Conservation (phyloP, 2,797 vertebrate species). For the Phrynocephalus forsythii region DNA sequence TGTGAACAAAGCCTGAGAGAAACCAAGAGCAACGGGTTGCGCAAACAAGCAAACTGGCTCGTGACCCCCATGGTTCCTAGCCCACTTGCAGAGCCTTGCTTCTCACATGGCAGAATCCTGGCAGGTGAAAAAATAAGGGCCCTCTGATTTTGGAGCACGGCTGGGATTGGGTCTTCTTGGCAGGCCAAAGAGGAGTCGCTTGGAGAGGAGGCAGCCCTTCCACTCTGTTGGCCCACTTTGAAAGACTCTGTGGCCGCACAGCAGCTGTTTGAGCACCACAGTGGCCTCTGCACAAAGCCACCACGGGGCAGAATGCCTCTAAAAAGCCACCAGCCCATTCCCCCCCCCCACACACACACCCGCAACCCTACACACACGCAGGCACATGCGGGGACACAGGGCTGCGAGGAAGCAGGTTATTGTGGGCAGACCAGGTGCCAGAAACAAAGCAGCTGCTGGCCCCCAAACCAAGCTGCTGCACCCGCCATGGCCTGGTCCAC, state of each 20-base stretch:
- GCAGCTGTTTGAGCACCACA: slow-evolving; percentile 32
- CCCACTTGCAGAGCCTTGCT: neutral
- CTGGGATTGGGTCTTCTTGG: neutral
- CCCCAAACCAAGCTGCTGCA: neutral
- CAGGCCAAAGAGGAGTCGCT: neutral
- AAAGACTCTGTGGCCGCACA: neutral
- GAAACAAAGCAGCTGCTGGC: neutral
- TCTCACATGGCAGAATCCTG: neutral
- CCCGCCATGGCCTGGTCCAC: neutral
- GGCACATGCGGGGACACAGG: neutral
- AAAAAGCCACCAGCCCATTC: neutral
- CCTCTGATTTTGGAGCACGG: neutral
- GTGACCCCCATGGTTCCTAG: neutral
- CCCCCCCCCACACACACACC: too few relatives aligned
- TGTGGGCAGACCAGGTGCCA: slow-evolving; percentile 31
- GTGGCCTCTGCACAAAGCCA: slow-evolving; percentile 8
- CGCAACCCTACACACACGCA: too few relatives aligned
- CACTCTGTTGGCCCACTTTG: neutral
- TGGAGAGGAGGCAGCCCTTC: neutral
- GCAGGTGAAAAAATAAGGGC: neutral
- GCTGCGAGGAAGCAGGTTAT: neutral
- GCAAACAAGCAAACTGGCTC: neutral
- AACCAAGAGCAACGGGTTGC: too few relatives aligned
- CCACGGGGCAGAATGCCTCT: slow-evolving; percentile 19
- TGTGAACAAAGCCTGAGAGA: too few relatives aligned